Conservation (phyloP, 2,888 invertebrate species). For the Unio pictorum region DNA sequence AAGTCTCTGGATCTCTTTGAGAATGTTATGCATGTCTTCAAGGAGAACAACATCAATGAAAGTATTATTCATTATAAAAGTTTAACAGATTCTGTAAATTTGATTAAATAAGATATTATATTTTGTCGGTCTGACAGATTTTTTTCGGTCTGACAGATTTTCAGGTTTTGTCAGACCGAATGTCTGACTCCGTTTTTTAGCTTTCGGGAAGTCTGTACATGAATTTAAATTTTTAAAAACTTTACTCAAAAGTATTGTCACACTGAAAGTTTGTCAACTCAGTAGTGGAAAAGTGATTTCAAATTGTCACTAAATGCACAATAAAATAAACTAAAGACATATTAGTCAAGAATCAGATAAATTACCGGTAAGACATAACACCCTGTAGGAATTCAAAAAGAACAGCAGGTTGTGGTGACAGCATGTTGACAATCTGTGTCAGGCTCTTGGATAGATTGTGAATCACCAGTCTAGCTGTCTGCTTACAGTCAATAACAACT, state of each 20-base stretch:
- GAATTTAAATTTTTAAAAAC: no score
- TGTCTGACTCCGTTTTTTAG: no score
- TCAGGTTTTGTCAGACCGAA: no score
- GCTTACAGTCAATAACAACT: conserved; percentile 77
- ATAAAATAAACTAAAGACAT: not conserved
- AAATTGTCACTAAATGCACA: not conserved
- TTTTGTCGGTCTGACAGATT: no score
- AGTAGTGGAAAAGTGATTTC: not conserved
- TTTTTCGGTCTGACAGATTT: no score
- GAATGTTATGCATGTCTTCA: no score
- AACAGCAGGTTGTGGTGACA: conserved; percentile 64
- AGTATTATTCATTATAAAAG: no score
- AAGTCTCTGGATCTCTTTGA: no score
- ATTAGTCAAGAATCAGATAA: conserved; percentile 2
- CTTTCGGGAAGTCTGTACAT: no score
- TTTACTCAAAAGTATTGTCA: not conserved
- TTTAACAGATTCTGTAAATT: no score
- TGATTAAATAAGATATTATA: no score
- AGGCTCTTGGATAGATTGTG: conserved; percentile 74
- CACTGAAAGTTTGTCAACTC: not conserved
- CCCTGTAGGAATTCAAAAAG: conserved; percentile 78
- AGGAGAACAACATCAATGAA: no score
- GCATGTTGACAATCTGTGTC: conserved; percentile 50
- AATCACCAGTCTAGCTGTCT: conserved; percentile 78
- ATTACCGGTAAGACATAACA: conserved; percentile 74